Conservation (phyloP, 2,113 vertebrate species). For the Pollimyrus isidori region DNA sequence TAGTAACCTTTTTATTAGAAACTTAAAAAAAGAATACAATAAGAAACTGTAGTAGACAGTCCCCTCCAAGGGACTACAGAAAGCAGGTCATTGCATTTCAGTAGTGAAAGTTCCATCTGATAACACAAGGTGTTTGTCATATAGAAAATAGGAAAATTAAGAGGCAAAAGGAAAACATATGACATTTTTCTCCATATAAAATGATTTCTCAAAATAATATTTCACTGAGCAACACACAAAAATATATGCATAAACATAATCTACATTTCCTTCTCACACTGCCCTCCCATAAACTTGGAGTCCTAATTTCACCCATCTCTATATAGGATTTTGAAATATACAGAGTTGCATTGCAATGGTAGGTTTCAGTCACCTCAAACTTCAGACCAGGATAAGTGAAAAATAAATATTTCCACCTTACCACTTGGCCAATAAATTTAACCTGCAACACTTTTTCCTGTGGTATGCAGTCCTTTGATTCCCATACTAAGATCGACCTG, state of each 20-base stretch:
- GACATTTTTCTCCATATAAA: conserved; percentile 54
- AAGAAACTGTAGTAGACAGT: conserved; percentile 64
- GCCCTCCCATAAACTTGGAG: conserved; percentile 36
- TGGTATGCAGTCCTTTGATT: not conserved
- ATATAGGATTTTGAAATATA: not conserved
- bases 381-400: not conserved
- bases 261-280: conserved; percentile 22
- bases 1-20: conserved; percentile 64
- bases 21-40: conserved; percentile 67
- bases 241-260: conserved; percentile 52
- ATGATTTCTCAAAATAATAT: conserved; percentile 59
- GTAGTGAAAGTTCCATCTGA: conserved; percentile 57
- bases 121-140: conserved; percentile 55
- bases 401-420: not conserved
- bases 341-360: not conserved
- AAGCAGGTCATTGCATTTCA: conserved; percentile 67
- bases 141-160: conserved; percentile 55
- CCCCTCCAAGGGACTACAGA: conserved; percentile 53
- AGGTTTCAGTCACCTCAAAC: not conserved
- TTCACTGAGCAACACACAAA: conserved; percentile 52
- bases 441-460: not conserved
- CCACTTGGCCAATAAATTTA: not conserved
- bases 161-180: conserved; percentile 55
- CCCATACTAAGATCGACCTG: not conserved
- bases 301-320: conserved; percentile 18